These are phyloP conservation scores for Physocephala rufipes DNA, from an alignment of 2,888 invertebrate species.

Conservation along the genomic window DNA sequence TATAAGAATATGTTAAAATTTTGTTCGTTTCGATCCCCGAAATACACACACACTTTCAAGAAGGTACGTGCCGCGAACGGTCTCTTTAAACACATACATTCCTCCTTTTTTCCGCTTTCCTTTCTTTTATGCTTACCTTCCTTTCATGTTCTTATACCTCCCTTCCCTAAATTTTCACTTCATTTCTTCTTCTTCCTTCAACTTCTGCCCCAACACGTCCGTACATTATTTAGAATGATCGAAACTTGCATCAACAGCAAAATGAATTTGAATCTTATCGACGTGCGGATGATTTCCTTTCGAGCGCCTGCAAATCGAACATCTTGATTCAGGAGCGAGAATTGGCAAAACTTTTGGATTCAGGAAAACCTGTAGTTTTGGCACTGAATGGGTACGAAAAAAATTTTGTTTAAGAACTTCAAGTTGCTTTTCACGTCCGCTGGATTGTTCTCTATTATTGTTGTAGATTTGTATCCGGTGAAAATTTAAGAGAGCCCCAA, in stretches of 20 bases:
- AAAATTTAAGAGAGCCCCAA: background rate
- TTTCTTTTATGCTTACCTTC: background rate
- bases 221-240: background rate
- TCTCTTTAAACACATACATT: too few species aligned
- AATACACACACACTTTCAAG: slow-evolving; percentile 44
- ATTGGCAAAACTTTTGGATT: slow-evolving; percentile 51
- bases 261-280: slow-evolving; percentile 44
- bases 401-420: too few species aligned
- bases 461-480: background rate
- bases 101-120: too few species aligned
- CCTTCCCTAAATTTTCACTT: background rate
- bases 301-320: slow-evolving; percentile 38
- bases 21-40: slow-evolving; percentile 53
- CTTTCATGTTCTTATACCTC: background rate
- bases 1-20: slow-evolving; percentile 59
- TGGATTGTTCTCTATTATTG: background rate
- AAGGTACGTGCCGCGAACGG: slow-evolving; percentile 41
- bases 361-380: slow-evolving; percentile 55
- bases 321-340: slow-evolving; percentile 51
- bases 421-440: background rate
- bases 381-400: slow-evolving; percentile 57
- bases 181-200: background rate
- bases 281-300: slow-evolving; percentile 41
- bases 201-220: background rate
- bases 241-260: slow-evolving; percentile 37